Evolutionary conservation across 2,888 invertebrate genomes (phyloP).

Genomic region (Melinaea menophilus): DNA sequence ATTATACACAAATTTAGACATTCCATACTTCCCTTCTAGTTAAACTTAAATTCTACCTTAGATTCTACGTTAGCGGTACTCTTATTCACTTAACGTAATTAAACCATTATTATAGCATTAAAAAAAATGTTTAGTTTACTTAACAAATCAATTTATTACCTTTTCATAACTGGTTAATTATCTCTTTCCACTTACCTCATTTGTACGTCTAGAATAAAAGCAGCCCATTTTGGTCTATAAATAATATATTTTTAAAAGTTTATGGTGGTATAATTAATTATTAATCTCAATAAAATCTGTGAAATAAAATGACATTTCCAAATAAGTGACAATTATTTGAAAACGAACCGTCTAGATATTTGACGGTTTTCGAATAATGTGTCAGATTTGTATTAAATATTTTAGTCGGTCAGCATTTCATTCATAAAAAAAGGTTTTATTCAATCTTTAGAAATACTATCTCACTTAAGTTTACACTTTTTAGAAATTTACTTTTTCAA

Average conservation of each 20-base stretch:
- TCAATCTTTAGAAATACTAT: no score
- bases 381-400: background rate
- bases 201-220: constrained; percentile 52
- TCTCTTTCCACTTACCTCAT: constrained; percentile 47
- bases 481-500: no score
- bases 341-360: constrained; percentile 61
- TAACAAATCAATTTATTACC: no score
- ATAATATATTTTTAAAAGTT: constrained; percentile 37
- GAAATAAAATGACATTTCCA: constrained; percentile 67
- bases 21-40: no score
- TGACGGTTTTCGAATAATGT: constrained; percentile 48
- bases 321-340: constrained; percentile 63
- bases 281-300: constrained; percentile 48
- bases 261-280: constrained; percentile 47
- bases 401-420: constrained; percentile 1
- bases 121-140: no score
- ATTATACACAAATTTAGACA: no score
- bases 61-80: no score
- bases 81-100: no score
- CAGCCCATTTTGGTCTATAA: constrained; percentile 60
- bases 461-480: no score
- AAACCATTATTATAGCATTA: no score
- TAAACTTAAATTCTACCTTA: no score
- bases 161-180: no score
- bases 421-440: background rate